Percentiles rank a stretch among this genome's conserved stretches.
phyloP scores from a whole-genome alignment of 2,113 vertebrate species.

The Laticauda colubrina region DNA sequence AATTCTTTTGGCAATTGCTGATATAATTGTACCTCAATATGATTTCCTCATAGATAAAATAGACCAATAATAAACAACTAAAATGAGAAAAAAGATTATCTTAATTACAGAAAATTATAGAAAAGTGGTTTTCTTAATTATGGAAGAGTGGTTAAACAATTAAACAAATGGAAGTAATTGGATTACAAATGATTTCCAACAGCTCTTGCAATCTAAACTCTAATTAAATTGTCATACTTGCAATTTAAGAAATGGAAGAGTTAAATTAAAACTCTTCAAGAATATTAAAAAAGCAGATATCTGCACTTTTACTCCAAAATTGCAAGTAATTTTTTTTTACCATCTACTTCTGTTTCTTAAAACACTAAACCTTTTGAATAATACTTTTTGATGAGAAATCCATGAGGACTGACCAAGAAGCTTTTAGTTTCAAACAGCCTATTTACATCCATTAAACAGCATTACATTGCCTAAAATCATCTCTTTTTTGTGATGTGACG shows the following conservation, averaged over 20 bases:
- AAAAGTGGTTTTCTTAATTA: constrained; percentile 57
- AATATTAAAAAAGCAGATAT: constrained; percentile 38
- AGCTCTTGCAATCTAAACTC: constrained; percentile 64
- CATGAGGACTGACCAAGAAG: constrained; percentile 28
- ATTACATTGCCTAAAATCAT: constrained; percentile 15
- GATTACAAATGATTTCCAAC: constrained; percentile 69
- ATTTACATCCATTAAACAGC: constrained; percentile 21
- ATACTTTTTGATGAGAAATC: constrained; percentile 43
- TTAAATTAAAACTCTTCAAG: constrained; percentile 57
- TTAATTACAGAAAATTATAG: constrained; percentile 58
- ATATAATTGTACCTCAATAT: constrained; percentile 66
- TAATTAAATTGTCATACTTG: constrained; percentile 73
- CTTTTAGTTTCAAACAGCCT: constrained; percentile 32
- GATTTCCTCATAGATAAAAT: constrained; percentile 67
- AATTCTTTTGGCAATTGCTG: constrained; percentile 50
- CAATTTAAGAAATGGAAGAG: constrained; percentile 54
- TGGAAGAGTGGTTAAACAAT: constrained; percentile 33
- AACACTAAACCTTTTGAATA: constrained; percentile 40
- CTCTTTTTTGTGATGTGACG: constrained; percentile 1
- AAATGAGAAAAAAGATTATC: constrained; percentile 67
- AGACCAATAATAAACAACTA: constrained; percentile 66
- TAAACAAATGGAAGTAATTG: constrained; percentile 74
- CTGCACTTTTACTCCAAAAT: constrained; percentile 23
- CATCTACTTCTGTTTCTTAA: neutral
- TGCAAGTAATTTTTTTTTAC: neutral